phyloP scores from a whole-genome alignment of 2,113 vertebrate species.

The Stigmatopora nigra region DNA sequence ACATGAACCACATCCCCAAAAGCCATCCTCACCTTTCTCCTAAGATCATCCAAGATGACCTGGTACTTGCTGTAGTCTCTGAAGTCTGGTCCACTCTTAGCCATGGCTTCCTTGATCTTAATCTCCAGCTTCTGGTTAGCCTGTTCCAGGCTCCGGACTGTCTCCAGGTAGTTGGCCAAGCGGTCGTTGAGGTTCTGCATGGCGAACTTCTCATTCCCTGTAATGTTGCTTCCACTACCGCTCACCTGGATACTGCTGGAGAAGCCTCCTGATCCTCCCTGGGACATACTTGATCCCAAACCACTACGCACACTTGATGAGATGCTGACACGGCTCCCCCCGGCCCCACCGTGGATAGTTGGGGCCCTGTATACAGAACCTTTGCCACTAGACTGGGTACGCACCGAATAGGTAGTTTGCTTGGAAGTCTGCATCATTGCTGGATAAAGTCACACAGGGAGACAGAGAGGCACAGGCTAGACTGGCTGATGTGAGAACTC shows the following conservation, averaged over 20 bases:
- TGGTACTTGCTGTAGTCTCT: slow-evolving; percentile 75
- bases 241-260: slow-evolving; percentile 59
- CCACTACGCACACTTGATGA: slow-evolving; percentile 43
- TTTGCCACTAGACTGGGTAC: slow-evolving; percentile 43
- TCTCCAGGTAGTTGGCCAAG: slow-evolving; percentile 73
- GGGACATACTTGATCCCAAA: slow-evolving; percentile 30
- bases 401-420: slow-evolving; percentile 55
- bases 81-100: slow-evolving; percentile 70
- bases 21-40: slow-evolving; percentile 67
- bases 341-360: slow-evolving; percentile 59
- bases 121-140: slow-evolving; percentile 72
- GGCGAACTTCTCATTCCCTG: slow-evolving; percentile 75
- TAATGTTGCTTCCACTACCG: slow-evolving; percentile 56
- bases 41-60: slow-evolving; percentile 66
- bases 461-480: slow-evolving; percentile 36
- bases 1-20: background rate
- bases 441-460: slow-evolving; percentile 42
- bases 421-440: slow-evolving; percentile 51
- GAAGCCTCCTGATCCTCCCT: slow-evolving; percentile 42
- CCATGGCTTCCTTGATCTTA: slow-evolving; percentile 72
- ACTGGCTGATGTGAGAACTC: slow-evolving; percentile 45
- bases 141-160: slow-evolving; percentile 71
- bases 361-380: slow-evolving; percentile 52
- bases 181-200: slow-evolving; percentile 78
- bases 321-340: slow-evolving; percentile 55